Percentiles rank a stretch among this genome's conserved stretches.
These are phyloP conservation scores for Rhinolophus sinicus DNA, from an alignment of 2,113 vertebrate genomes.

Conservation along the genomic window DNA sequence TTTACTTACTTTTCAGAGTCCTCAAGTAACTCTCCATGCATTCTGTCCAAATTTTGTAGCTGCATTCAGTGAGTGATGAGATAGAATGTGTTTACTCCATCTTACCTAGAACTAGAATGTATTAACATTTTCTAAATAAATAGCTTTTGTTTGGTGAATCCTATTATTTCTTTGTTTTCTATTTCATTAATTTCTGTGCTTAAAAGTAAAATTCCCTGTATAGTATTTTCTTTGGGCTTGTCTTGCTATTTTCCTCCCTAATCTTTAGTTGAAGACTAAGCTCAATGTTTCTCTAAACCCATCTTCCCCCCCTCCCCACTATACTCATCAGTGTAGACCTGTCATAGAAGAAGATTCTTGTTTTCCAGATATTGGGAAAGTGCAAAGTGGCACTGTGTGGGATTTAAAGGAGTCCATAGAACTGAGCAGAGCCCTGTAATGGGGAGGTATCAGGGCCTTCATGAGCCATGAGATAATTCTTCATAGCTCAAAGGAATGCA, in stretches of 20 bases:
- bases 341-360: background rate
- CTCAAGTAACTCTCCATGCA: background rate
- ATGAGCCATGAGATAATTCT: background rate
- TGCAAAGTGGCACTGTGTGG: background rate
- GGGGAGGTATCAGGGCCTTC: background rate
- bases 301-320: too few relatives aligned
- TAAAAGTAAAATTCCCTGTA: conserved; percentile 9
- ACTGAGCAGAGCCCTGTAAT: background rate
- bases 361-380: background rate
- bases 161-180: conserved; percentile 50
- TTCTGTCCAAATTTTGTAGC: background rate
- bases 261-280: background rate
- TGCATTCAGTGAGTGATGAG: background rate
- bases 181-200: conserved; percentile 27
- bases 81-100: background rate
- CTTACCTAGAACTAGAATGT: background rate
- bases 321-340: background rate
- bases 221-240: background rate
- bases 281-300: background rate
- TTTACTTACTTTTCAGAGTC: background rate
- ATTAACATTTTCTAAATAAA: background rate
- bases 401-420: background rate
- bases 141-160: background rate
- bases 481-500: background rate
- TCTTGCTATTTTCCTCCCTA: background rate